Evolutionary conservation across 2,797 vertebrate genomes (phyloP).

Genomic region (Lepus oiostolus): DNA sequence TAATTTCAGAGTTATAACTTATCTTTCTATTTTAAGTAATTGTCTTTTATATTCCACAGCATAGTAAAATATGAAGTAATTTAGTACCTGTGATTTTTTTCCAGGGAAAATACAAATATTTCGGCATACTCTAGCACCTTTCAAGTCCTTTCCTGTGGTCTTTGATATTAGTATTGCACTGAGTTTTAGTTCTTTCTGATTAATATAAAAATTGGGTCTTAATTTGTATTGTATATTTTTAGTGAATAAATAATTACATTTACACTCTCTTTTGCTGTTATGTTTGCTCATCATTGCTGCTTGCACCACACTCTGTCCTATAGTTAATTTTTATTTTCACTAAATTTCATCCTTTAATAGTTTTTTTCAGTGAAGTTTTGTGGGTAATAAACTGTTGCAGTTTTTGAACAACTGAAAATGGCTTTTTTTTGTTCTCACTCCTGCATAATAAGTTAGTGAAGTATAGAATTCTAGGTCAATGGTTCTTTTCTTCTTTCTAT

Average conservation of each 20-base stretch:
- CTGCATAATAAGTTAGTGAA: not conserved
- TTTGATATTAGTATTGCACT: not conserved
- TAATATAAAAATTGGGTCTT: not conserved
- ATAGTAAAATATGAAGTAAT: not conserved
- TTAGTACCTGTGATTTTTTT: not conserved
- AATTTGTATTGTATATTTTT: not conserved
- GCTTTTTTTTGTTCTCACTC: conserved; percentile 10
- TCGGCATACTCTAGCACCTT: not conserved
- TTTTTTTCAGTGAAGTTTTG: not conserved
- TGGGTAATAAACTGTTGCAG: not conserved
- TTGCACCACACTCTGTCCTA: not conserved
- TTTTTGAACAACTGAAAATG: conserved; percentile 1
- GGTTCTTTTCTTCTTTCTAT: not conserved
- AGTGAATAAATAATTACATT: not conserved
- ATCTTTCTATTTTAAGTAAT: not conserved
- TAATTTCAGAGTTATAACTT: conserved; percentile 16
- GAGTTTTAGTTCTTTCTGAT: not conserved
- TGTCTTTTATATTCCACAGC: not conserved
- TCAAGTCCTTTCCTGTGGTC: not conserved
- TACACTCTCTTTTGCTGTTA: not conserved
- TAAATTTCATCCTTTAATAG: not conserved
- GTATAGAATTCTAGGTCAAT: not conserved
- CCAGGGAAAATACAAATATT: not conserved
- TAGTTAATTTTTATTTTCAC: conserved; percentile 4
- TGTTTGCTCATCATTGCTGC: not conserved